Percentiles rank a stretch among this genome's conserved stretches.
phyloP scores from a whole-genome alignment of 1,140 invertebrate species.

The Schlechtendalia chinensis region DNA sequence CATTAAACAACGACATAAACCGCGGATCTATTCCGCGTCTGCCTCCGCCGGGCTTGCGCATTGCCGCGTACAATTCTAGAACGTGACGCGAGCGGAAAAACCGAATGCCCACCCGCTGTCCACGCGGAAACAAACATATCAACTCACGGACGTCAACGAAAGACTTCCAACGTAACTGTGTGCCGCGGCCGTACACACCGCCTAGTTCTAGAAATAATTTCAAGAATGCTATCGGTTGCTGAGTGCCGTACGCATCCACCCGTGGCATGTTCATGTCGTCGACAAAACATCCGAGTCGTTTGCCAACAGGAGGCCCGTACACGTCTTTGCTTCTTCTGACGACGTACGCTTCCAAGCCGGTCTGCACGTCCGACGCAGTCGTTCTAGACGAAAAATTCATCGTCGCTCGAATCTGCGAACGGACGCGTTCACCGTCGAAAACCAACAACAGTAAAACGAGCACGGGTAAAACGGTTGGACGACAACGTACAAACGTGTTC shows the following conservation, averaged over 20 bases:
- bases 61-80: conserved; percentile 71
- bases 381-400: conserved; percentile 90
- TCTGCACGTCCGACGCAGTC: conserved; percentile 82
- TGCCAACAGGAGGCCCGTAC: conserved; percentile 79
- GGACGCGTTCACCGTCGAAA: neutral
- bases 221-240: conserved; percentile 86
- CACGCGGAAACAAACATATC: too few species aligned
- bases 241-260: conserved; percentile 81
- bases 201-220: conserved; percentile 82
- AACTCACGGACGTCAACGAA: conserved; percentile 74
- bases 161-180: conserved; percentile 85
- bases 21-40: conserved; percentile 85
- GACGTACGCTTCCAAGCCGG: conserved; percentile 78
- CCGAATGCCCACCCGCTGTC: too few species aligned
- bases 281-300: conserved; percentile 82
- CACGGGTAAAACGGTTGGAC: too few species aligned
- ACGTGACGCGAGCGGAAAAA: too few species aligned
- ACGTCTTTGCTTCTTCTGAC: conserved; percentile 87
- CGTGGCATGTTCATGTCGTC: conserved; percentile 94
- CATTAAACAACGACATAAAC: conserved; percentile 55
- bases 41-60: conserved; percentile 80
- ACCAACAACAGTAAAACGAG: neutral
- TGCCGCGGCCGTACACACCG: conserved; percentile 84
- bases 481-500: conserved; percentile 65
- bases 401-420: conserved; percentile 66